Conservation (phyloP, 92 coral and sea anemone species). For the Epizoanthus scotinus region DNA sequence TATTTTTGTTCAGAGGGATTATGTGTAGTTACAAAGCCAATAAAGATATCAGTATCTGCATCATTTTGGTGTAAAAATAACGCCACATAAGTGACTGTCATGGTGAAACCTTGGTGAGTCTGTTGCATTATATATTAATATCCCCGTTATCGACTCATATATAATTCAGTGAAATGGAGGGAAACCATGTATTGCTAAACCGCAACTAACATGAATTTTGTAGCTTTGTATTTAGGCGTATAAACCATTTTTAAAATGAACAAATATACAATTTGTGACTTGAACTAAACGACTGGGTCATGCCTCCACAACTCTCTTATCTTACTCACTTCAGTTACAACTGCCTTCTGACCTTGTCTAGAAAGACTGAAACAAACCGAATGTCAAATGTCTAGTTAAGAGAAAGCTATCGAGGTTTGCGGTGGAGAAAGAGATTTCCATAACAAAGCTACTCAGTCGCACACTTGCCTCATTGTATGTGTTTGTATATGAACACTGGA, state of each 20-base stretch:
- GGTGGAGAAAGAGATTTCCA: conserved; percentile 1
- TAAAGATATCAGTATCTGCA: no score
- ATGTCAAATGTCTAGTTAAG: background rate
- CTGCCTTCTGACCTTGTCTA: background rate
- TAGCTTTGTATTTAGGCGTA: background rate
- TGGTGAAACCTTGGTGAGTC: background rate
- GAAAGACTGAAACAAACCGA: background rate
- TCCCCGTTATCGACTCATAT: conserved; percentile 15
- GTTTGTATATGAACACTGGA: conserved; percentile 18
- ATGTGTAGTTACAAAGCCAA: no score
- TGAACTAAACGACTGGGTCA: no score
- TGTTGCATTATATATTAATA: conserved; percentile 10
- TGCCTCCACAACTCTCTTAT: background rate
- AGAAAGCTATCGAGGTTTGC: background rate
- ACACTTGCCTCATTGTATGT: conserved; percentile 20
- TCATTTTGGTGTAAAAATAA: no score
- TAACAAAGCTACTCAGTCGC: background rate
- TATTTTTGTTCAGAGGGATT: no score
- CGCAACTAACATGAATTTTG: background rate
- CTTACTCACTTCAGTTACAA: background rate
- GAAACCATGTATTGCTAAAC: conserved; percentile 6
- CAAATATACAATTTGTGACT: no score
- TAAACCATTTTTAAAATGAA: background rate
- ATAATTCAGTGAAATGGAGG: background rate
- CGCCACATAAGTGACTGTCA: no score